Conservation (phyloP, 1,140 invertebrate species). For the Camponotus vicinus region DNA sequence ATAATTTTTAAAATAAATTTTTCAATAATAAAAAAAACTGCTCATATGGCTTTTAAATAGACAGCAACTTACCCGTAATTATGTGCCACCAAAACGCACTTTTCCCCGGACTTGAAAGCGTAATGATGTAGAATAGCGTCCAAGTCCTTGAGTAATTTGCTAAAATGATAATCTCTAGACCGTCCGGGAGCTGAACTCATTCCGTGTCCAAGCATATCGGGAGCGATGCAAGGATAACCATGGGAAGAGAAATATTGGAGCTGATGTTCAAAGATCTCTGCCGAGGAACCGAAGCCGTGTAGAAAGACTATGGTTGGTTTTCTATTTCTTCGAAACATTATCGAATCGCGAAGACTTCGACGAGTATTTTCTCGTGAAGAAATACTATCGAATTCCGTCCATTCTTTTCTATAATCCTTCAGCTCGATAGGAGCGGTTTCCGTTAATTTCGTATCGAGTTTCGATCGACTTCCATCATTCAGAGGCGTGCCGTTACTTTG, state of each 20-base stretch:
- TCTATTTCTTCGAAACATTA: constrained; percentile 75
- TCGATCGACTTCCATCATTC: constrained; percentile 77
- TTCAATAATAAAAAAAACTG: neutral
- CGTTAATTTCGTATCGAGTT: constrained; percentile 68
- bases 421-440: constrained; percentile 67
- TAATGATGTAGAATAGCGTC: constrained; percentile 89
- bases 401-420: constrained; percentile 69
- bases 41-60: constrained; percentile 45
- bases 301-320: constrained; percentile 90
- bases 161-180: constrained; percentile 88
- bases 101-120: constrained; percentile 83
- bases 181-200: constrained; percentile 89
- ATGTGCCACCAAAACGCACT: constrained; percentile 83
- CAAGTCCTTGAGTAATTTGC: constrained; percentile 88
- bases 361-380: neutral
- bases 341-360: constrained; percentile 58
- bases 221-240: constrained; percentile 90
- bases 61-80: constrained; percentile 84
- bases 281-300: constrained; percentile 91
- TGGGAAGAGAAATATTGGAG: constrained; percentile 88
- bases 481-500: constrained; percentile 66
- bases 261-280: constrained; percentile 90
- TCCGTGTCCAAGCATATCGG: constrained; percentile 92
- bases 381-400: constrained; percentile 57
- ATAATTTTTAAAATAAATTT: neutral